These are phyloP conservation scores for Eupithecia subumbrata DNA, from an alignment of 2,888 invertebrate genomes.

Conservation along the genomic window DNA sequence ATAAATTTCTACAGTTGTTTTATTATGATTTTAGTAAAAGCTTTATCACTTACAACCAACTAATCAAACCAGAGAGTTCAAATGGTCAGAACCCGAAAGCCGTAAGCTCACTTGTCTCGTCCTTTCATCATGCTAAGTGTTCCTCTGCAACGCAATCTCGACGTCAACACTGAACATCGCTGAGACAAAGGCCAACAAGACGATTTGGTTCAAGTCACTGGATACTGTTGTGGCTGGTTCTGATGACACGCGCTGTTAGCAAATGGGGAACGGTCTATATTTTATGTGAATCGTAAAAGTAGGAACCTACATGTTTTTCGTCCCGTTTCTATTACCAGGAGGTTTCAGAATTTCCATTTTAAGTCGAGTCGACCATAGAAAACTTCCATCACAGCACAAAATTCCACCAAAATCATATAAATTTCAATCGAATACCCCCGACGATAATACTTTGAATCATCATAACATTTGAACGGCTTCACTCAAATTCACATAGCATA, in stretches of 20 bases:
- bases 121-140: slow-evolving; percentile 14
- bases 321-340: background rate
- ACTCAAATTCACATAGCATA: too few species aligned
- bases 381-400: too few species aligned
- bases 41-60: background rate
- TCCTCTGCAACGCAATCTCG: background rate
- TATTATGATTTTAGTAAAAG: background rate
- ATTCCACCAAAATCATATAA: too few species aligned
- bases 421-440: too few species aligned
- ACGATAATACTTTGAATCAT: too few species aligned
- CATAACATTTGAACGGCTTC: too few species aligned
- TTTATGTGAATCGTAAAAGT: background rate
- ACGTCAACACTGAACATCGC: slow-evolving; percentile 10
- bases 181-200: slow-evolving; percentile 22
- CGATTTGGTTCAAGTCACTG: slow-evolving; percentile 13
- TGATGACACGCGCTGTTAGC: background rate
- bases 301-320: background rate
- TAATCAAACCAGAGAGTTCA: background rate
- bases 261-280: background rate
- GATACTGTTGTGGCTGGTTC: background rate
- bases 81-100: background rate
- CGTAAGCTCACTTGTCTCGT: slow-evolving; percentile 1
- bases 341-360: background rate
- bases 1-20: background rate
- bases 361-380: too few species aligned